phyloP scores from a whole-genome alignment of 2,888 invertebrate genomes.

The Aphelenchoides bicaudatus region DNA sequence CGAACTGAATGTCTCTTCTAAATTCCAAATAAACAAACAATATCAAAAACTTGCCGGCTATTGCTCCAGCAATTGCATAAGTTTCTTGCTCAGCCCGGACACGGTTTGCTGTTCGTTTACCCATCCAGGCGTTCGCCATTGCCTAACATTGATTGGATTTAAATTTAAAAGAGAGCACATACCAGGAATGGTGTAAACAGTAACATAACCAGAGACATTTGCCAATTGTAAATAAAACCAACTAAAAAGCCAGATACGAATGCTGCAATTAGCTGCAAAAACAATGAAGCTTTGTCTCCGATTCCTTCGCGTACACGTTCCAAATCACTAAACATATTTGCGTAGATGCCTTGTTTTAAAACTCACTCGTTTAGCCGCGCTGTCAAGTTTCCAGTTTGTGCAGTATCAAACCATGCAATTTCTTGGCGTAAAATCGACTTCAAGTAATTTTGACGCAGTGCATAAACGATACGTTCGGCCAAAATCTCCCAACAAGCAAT shows the following conservation, averaged over 20 bases:
- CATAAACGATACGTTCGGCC: slow-evolving; percentile 62
- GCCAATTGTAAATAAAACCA: slow-evolving; percentile 65
- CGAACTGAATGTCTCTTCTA: slow-evolving; percentile 60
- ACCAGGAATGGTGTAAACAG: slow-evolving; percentile 65
- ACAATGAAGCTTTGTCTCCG: slow-evolving; percentile 65
- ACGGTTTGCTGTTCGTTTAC: slow-evolving; percentile 59
- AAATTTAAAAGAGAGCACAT: too few species aligned
- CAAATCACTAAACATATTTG: slow-evolving; percentile 62
- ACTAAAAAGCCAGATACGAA: slow-evolving; percentile 64
- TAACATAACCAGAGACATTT: slow-evolving; percentile 66
- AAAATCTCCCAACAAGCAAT: slow-evolving; percentile 57
- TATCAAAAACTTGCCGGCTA: too few species aligned
- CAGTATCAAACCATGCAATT: slow-evolving; percentile 63
- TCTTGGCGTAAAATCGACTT: slow-evolving; percentile 61
- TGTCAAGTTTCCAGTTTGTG: slow-evolving; percentile 64
- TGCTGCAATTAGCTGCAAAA: slow-evolving; percentile 61
- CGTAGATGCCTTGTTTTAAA: not conserved
- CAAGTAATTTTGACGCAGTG: slow-evolving; percentile 64
- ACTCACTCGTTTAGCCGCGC: slow-evolving; percentile 65
- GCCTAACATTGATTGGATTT: too few species aligned
- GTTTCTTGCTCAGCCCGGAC: slow-evolving; percentile 63
- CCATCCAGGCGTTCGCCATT: slow-evolving; percentile 62
- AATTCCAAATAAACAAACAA: too few species aligned
- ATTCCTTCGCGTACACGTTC: slow-evolving; percentile 65
- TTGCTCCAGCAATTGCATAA: slow-evolving; percentile 61